Percentiles rank a stretch among this genome's conserved stretches.
These are phyloP conservation scores for Micromesistius poutassou DNA, from an alignment of 2,797 vertebrate species.

Conservation along the genomic window DNA sequence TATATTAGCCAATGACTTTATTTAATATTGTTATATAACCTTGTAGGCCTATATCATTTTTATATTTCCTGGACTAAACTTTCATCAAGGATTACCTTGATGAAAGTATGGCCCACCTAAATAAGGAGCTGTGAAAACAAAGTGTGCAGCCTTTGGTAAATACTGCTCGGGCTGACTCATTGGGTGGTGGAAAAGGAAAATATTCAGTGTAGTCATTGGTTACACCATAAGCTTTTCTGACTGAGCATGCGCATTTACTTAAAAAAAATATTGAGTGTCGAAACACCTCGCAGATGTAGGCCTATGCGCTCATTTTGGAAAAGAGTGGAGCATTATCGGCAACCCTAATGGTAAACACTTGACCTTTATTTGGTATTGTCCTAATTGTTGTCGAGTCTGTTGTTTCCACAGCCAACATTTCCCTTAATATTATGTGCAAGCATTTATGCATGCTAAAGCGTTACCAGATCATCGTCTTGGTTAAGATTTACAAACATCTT, in stretches of 20 bases:
- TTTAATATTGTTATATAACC: too few species aligned
- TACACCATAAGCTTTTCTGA: constrained; percentile 57
- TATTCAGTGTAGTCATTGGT: constrained; percentile 48
- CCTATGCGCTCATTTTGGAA: constrained; percentile 44
- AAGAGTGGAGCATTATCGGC: constrained; percentile 57
- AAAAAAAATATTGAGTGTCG: constrained; percentile 57
- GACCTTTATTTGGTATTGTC: constrained; percentile 45
- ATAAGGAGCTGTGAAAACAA: constrained; percentile 18
- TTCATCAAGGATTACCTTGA: neutral
- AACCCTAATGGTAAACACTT: constrained; percentile 57
- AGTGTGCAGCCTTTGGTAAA: constrained; percentile 52
- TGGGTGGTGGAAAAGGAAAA: constrained; percentile 56
- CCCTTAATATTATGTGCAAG: neutral
- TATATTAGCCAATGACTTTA: neutral
- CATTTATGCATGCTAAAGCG: neutral
- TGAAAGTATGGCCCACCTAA: neutral
- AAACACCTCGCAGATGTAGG: constrained; percentile 53
- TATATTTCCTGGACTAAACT: neutral
- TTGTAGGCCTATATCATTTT: neutral
- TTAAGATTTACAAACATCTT: neutral
- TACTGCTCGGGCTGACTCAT: constrained; percentile 59
- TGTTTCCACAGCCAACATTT: neutral
- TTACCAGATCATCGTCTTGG: neutral
- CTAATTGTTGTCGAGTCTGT: constrained; percentile 29
- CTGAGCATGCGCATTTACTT: constrained; percentile 70